These are phyloP conservation scores for Serilophus lunatus DNA, from an alignment of 2,113 vertebrate genomes.

Conservation along the genomic window DNA sequence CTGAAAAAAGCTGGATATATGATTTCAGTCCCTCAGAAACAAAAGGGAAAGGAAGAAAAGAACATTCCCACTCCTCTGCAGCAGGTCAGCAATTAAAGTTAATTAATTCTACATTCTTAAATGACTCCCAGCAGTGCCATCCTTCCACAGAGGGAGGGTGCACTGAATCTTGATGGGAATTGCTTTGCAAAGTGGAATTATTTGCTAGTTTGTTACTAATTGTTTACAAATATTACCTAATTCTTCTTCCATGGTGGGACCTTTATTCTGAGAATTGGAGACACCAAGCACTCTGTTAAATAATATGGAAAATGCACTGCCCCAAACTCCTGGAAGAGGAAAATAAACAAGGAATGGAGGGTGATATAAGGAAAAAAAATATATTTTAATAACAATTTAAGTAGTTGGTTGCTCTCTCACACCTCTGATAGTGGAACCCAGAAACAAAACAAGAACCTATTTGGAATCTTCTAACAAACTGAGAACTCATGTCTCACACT, in stretches of 20 bases:
- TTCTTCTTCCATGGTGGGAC: constrained; percentile 95
- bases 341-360: background rate
- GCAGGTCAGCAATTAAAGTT: background rate
- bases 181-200: background rate
- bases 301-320: constrained; percentile 96
- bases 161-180: background rate
- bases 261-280: constrained; percentile 77
- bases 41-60: background rate
- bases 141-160: background rate
- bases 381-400: background rate
- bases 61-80: background rate
- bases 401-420: background rate
- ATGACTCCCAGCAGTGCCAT: background rate
- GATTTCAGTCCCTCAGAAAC: background rate
- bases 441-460: background rate
- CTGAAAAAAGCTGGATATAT: background rate
- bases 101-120: background rate
- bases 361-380: background rate
- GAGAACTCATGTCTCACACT: background rate
- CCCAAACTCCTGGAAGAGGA: constrained; percentile 88
- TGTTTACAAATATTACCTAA: constrained; percentile 78
- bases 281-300: constrained; percentile 96
- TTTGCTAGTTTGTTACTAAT: background rate
- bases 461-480: background rate
- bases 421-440: background rate